Base-by-base conservation (phyloP, 2,888 invertebrate species). In the Saturnia japonica region DNA sequence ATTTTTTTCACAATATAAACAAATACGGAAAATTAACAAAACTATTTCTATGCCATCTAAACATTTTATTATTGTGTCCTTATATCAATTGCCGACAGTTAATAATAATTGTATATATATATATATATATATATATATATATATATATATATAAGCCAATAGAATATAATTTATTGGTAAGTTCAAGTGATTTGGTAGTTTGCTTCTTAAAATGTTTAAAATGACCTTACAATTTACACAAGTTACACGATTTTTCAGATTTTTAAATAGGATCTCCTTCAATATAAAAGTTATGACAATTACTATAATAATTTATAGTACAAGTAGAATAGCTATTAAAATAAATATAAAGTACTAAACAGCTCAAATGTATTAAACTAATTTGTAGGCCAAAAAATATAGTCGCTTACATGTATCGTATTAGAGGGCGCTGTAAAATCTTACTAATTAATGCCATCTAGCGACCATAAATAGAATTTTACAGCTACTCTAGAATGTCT, bases 401-500 rank as follows among this genome's bases (percentile, higher is more conserved):
- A 43, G 3, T 47, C 19, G 6, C 0, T 47, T 19, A 1, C 19
- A 47, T n/a, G 54, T 11, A n/a, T 7, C 51, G 51, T 51, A 3
- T 22, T 7, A 43, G 43, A 43, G 43, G n/a, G 43, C 9, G 14
- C 43, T 51, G 12, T 51, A 19, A 14, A 28, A 28, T 57, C 11
- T 60, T 60, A n/a, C 7, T 64, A n/a, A 14, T 64, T 74, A 67
- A 69, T 74, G 85, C 81, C 89, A 90, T 86, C 91, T 91, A 81
- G 75, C 72, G 82, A 82, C 77, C 75, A 82, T 78, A 82, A 77
- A 80, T 74, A 54, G 51, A 19, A 73, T 82, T 78, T 75, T 72
- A 71, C 25, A 42, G 68, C 77, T 78, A 78, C 79, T 90, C 89
- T 92, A 85, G 80, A 85, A 81, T 87, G 85, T 93, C 91, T 93